Conservation (phyloP, 1,140 invertebrate genomes). For the Aphidius ervi region DNA sequence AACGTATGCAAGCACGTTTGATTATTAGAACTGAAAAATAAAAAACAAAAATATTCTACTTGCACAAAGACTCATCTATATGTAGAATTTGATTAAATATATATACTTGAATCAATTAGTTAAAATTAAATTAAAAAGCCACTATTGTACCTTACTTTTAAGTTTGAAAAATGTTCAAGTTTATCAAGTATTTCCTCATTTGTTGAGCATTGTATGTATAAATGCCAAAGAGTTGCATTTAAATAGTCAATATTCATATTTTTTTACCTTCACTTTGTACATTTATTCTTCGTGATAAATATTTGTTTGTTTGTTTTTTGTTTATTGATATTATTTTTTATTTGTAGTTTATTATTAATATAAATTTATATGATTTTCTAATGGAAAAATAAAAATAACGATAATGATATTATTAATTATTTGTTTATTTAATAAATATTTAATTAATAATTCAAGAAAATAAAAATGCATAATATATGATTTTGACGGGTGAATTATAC, state of each 20-base stretch:
- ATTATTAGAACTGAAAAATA: no score
- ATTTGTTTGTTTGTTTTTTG: conserved; percentile 1
- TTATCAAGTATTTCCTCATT: conserved; percentile 22
- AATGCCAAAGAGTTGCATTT: conserved; percentile 49
- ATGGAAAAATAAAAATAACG: background rate
- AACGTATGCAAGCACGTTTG: no score
- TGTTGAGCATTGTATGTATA: conserved; percentile 27
- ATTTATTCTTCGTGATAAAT: background rate
- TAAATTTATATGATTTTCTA: background rate
- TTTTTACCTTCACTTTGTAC: conserved; percentile 12
- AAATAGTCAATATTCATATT: conserved; percentile 29
- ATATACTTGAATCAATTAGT: no score
- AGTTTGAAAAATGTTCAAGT: background rate
- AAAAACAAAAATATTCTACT: no score
- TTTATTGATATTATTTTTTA: conserved; percentile 1
- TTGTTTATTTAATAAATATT: no score
- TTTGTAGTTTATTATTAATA: conserved; percentile 1
- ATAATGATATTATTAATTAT: background rate
- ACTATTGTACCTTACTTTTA: conserved; percentile 15
- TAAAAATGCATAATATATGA: no score
- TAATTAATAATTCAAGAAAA: no score
- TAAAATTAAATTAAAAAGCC: no score
- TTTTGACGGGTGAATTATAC: no score
- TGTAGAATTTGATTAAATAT: no score
- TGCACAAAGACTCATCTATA: no score